Conservation (phyloP, 2,888 invertebrate species). For the Deilephila porcellus region DNA sequence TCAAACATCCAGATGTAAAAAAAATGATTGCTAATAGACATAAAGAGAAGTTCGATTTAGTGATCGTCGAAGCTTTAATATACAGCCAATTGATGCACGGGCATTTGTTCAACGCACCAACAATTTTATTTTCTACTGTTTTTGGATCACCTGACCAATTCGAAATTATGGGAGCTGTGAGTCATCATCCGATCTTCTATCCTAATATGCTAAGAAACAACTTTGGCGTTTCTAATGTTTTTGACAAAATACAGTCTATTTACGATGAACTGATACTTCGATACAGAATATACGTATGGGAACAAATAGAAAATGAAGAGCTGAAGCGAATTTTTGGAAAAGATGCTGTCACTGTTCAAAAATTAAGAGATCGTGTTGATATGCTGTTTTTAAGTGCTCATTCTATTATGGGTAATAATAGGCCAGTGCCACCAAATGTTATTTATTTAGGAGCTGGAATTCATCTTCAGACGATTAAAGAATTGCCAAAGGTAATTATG, state of each 20-base stretch:
- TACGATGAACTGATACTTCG: not conserved
- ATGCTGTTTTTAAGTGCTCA: constrained; percentile 19
- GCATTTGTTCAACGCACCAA: constrained; percentile 24
- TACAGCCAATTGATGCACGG: constrained; percentile 15
- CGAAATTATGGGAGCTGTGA: constrained; percentile 16
- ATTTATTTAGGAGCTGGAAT: constrained; percentile 13
- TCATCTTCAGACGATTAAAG: constrained; percentile 12
- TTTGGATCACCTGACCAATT: constrained; percentile 14
- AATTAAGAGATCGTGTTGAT: constrained; percentile 7
- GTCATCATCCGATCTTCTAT: constrained; percentile 24
- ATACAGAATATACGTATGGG: not conserved
- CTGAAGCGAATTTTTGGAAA: not conserved
- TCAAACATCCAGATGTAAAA: constrained; percentile 20
- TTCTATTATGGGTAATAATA: constrained; percentile 10
- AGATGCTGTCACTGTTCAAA: constrained; percentile 1
- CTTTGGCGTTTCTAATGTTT: not conserved
- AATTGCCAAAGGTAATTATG: constrained; percentile 18
- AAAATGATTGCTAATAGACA: constrained; percentile 25
- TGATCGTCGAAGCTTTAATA: constrained; percentile 23
- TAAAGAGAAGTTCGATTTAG: constrained; percentile 30
- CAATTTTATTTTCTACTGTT: constrained; percentile 24
- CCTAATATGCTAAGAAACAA: constrained; percentile 21
- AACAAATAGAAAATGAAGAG: not conserved
- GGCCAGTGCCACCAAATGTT: constrained; percentile 19
- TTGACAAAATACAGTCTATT: constrained; percentile 1